Evolutionary conservation across 64 coral and sea anemone species (phyloP).

Genomic region (Actinia tenebrosa): DNA sequence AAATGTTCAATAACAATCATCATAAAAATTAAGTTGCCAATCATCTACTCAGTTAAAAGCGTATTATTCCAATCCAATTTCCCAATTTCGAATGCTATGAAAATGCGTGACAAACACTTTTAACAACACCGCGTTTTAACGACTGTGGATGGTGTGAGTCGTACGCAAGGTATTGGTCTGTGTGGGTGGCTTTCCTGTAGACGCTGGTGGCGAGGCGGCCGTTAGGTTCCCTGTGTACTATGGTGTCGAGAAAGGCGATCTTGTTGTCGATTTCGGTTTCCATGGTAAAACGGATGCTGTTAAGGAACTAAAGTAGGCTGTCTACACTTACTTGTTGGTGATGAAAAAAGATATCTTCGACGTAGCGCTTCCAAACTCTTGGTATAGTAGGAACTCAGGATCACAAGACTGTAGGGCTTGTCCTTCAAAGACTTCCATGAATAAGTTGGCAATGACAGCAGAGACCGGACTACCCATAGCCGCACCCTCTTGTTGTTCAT

Average conservation of each 20-base stretch:
- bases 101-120: slow-evolving; percentile 35
- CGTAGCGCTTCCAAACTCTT: slow-evolving; percentile 32
- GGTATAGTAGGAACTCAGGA: slow-evolving; percentile 20
- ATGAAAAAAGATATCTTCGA: slow-evolving; percentile 34
- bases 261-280: slow-evolving; percentile 22
- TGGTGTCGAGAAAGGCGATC: slow-evolving; percentile 9
- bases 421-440: slow-evolving; percentile 38
- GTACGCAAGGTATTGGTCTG: slow-evolving; percentile 23
- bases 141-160: slow-evolving; percentile 42
- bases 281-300: slow-evolving; percentile 30
- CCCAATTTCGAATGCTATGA: no score
- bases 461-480: slow-evolving; percentile 40
- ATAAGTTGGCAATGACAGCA: slow-evolving; percentile 32
- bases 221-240: slow-evolving; percentile 19
- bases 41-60: no score
- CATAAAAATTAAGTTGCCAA: no score
- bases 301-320: slow-evolving; percentile 10
- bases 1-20: no score
- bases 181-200: slow-evolving; percentile 50
- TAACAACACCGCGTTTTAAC: slow-evolving; percentile 58
- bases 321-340: neutral
- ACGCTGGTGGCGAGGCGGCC: slow-evolving; percentile 25
- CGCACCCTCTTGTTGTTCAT: slow-evolving; percentile 1
- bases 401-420: neutral
- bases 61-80: no score